These are phyloP conservation scores for Solenodon paradoxus DNA, from an alignment of 2,113 vertebrate species.

Conservation along the genomic window DNA sequence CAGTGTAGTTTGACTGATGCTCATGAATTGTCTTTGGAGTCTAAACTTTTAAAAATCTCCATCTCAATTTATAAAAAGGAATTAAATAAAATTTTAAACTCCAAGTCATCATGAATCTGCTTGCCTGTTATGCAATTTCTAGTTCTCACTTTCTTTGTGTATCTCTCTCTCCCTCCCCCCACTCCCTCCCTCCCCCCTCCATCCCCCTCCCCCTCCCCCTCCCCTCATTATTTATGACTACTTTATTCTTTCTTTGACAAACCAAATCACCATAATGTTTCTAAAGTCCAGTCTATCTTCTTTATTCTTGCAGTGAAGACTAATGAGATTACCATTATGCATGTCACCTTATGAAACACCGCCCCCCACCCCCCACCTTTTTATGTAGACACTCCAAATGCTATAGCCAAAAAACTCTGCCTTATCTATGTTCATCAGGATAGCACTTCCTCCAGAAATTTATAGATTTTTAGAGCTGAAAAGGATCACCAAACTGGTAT, in stretches of 20 bases:
- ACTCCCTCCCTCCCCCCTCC: too few species aligned
- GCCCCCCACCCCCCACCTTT: background rate
- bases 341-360: background rate
- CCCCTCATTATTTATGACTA: too few species aligned
- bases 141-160: background rate
- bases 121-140: background rate
- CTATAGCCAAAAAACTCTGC: background rate
- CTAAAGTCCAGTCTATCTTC: background rate
- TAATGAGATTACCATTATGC: background rate
- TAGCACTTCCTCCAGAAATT: background rate
- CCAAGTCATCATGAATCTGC: background rate
- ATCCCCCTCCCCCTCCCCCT: too few species aligned
- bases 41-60: background rate
- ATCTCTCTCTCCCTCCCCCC: background rate
- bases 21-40: background rate
- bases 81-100: conserved; percentile 15
- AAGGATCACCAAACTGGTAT: background rate
- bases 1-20: conserved; percentile 10
- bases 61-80: background rate
- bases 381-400: background rate
- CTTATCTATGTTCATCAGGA: background rate
- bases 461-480: background rate
- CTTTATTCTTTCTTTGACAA: background rate
- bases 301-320: background rate
- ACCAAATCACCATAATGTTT: background rate